Evolutionary conservation across 2,113 vertebrate genomes (phyloP).

Genomic region (Struthio camelus): DNA sequence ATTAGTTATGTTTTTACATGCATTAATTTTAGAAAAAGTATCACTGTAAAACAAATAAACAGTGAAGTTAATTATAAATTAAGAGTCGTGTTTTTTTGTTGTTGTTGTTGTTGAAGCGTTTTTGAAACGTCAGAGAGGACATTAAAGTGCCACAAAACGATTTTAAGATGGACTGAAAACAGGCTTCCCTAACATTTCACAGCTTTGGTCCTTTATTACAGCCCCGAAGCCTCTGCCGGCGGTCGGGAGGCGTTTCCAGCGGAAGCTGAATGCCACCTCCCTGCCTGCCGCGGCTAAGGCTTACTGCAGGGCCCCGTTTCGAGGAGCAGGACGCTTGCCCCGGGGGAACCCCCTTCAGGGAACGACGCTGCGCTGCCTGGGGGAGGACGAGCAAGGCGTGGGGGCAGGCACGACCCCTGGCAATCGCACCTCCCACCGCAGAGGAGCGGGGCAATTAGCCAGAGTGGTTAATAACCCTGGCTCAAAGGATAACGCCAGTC

Average conservation of each 20-base stretch:
- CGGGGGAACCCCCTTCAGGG: too few relatives aligned
- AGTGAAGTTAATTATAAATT: neutral
- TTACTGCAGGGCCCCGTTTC: neutral
- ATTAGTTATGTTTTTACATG: neutral
- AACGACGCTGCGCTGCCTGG: accelerated
- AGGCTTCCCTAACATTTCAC: accelerated
- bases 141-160: neutral
- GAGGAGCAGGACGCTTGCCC: accelerated
- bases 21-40: neutral
- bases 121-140: neutral
- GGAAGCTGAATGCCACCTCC: accelerated
- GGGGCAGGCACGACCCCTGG: neutral
- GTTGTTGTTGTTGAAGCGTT: too few relatives aligned
- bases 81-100: too few relatives aligned
- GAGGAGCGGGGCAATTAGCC: too few relatives aligned
- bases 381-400: accelerated
- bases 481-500: too few relatives aligned
- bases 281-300: accelerated
- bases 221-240: accelerated
- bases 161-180: neutral
- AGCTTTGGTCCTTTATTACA: accelerated
- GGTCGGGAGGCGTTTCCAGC: accelerated
- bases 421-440: too few relatives aligned
- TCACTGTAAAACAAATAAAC: neutral
- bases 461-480: too few relatives aligned